These are phyloP conservation scores for Sipha maydis DNA, from an alignment of 2,888 invertebrate species.

Conservation along the genomic window DNA sequence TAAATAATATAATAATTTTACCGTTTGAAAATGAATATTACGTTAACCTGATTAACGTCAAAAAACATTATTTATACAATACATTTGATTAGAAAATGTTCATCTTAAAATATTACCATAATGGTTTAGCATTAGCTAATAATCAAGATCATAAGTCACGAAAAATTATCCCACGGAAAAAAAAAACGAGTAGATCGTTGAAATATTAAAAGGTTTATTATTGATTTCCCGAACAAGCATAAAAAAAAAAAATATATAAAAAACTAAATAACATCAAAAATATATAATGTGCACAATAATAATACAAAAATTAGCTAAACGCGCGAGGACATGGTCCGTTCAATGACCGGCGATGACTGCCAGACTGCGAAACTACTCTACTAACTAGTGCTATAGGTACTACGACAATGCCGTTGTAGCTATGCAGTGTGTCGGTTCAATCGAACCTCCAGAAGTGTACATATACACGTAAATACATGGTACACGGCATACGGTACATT, in stretches of 20 bases:
- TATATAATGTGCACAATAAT: not conserved
- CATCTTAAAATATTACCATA: constrained; percentile 44
- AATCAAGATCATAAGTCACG: not conserved
- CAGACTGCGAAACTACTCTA: constrained; percentile 28
- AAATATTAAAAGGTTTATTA: not conserved
- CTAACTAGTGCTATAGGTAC: not conserved
- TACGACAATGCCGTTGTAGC: constrained; percentile 34
- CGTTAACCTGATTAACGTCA: not conserved
- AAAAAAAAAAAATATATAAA: not conserved
- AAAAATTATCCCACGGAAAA: not conserved
- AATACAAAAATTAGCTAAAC: constrained; percentile 39
- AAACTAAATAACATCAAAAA: not conserved
- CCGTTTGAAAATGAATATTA: not conserved
- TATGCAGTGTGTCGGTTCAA: constrained; percentile 24
- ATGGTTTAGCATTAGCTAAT: not conserved
- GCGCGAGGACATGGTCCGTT: constrained; percentile 54
- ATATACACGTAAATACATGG: not conserved
- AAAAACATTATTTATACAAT: not conserved
- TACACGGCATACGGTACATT: constrained; percentile 12
- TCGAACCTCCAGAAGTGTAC: constrained; percentile 45
- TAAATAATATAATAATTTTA: not conserved
- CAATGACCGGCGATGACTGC: constrained; percentile 61
- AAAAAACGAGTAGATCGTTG: not conserved
- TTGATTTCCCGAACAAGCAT: not conserved
- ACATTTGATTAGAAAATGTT: not conserved